Conservation (phyloP, 1,140 invertebrate genomes). For the Drosophila hydei region DNA sequence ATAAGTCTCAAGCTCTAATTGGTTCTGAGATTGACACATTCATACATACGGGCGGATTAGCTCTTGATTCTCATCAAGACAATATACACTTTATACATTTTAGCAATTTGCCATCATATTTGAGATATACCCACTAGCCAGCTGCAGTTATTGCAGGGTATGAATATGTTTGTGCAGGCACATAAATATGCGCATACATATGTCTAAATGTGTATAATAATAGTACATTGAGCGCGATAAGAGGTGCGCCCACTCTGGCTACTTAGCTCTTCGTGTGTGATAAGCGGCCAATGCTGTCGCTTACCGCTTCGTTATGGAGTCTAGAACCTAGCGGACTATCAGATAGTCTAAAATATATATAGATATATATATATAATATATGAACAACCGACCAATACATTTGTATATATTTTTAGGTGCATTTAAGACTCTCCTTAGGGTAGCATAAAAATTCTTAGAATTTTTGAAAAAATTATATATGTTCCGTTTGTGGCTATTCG, state of each 20-base stretch:
- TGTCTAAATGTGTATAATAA: conserved; percentile 33
- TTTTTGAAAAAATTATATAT: too few relatives aligned
- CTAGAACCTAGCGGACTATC: conserved; percentile 8
- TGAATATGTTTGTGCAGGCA: conserved; percentile 1
- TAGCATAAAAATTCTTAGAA: too few relatives aligned
- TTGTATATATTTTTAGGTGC: background rate
- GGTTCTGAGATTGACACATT: too few relatives aligned
- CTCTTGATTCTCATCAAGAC: too few relatives aligned
- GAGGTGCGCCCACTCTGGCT: conserved; percentile 30
- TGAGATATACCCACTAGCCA: background rate
- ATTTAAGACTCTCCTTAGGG: background rate
- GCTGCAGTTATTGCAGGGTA: conserved; percentile 4
- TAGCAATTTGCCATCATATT: too few relatives aligned
- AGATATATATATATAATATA: too few relatives aligned
- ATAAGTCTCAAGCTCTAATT: too few relatives aligned
- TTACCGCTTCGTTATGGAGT: conserved; percentile 31
- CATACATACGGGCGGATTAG: too few relatives aligned
- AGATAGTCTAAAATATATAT: background rate
- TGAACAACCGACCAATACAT: background rate
- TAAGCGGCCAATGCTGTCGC: conserved; percentile 39
- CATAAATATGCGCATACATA: conserved; percentile 15
- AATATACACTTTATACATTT: too few relatives aligned
- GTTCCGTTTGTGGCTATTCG: too few relatives aligned
- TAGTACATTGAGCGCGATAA: conserved; percentile 36
- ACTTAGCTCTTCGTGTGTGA: conserved; percentile 25